Evolutionary conservation across 2,113 vertebrate genomes (phyloP), one percentile per base, ranked within the genome.

Genomic region (Lasiurus borealis): DNA sequence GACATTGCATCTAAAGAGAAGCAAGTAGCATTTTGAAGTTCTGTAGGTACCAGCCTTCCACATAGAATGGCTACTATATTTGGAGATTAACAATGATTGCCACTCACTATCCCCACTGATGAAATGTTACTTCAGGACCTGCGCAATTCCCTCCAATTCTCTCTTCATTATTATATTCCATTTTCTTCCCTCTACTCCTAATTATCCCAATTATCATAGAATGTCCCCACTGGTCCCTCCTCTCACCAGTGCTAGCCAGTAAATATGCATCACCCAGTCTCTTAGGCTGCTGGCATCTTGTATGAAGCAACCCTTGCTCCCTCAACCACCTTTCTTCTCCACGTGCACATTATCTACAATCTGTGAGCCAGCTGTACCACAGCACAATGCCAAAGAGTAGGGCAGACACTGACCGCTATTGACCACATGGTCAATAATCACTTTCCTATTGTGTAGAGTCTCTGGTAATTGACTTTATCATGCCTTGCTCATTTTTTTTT

Each of bases 361-460:
- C 96, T 92, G 91, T 69, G 91, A 59, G 83, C 90, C 95, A 92
- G 88, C 73, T 93, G 85, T 10, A 88, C 78, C 50, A 6, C 76
- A 62, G 66, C 76, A 29, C 72, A 57, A 62, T 34, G 83, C 52
- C 86, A 34, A 44, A 59, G 89, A 85, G 44, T 82, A 92, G 71
- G 52, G 36, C 14, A 6, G 62, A 36, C 77, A 21, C 81, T 21
- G 11, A 54, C 9, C 2, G 46, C 64, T 44, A 75, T 11, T 36
- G 78, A 86, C 84, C 52, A 40, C 34, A 44, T 0, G 27, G 85
- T n/a, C 82, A 68, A 40, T 25, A 72, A 68, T 85, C 76, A 88
- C 40, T 52, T 44, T 88, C 68, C 72, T 78, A 68, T 85, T 69
- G 64, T 75, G 11, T 13, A 34, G n/a, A 88, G 72, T 90, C 68